phyloP scores from a whole-genome alignment of 2,113 vertebrate genomes.

The Butorides virescens region DNA sequence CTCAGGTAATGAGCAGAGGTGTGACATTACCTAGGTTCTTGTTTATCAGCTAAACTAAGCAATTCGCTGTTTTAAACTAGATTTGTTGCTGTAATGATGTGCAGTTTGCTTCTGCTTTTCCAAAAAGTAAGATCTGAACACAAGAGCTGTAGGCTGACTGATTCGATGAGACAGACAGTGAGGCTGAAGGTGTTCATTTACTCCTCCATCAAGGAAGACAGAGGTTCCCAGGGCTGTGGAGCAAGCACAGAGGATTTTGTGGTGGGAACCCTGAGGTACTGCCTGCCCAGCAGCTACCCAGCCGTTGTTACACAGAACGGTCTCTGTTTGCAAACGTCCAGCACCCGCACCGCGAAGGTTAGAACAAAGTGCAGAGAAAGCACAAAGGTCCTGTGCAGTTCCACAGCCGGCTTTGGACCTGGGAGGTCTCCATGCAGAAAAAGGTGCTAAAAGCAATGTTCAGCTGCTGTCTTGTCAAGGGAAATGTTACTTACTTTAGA shows the following conservation, averaged over 20 bases:
- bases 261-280: background rate
- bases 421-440: background rate
- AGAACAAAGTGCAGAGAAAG: background rate
- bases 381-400: background rate
- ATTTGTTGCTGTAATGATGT: background rate
- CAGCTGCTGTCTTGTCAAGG: background rate
- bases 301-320: fast-evolving
- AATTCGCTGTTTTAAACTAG: background rate
- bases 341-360: background rate
- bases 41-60: background rate
- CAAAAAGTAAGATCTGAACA: background rate
- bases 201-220: fast-evolving
- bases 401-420: background rate
- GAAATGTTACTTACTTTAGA: background rate
- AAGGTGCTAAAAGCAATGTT: background rate
- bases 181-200: background rate
- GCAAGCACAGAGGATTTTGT: background rate
- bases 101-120: background rate
- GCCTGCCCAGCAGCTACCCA: too few relatives aligned
- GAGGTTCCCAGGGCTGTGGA: background rate
- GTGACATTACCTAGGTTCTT: background rate
- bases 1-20: background rate
- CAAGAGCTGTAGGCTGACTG: background rate
- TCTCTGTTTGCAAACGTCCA: background rate
- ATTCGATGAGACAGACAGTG: background rate